Evolutionary conservation across 1,140 invertebrate genomes (phyloP).

Genomic region (Dendrolimus kikuchii): DNA sequence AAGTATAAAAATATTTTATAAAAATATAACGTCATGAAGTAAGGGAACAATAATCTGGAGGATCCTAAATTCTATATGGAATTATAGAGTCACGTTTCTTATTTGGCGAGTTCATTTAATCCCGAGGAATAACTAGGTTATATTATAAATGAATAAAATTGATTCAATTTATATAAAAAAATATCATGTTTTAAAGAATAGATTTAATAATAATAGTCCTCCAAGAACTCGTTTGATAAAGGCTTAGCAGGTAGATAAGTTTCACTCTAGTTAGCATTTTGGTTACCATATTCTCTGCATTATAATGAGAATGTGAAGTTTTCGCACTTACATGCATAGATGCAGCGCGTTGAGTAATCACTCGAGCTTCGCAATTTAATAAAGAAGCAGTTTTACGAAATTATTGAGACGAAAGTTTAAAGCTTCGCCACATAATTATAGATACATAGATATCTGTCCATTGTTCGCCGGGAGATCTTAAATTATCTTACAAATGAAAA

Average conservation of each 20-base stretch:
- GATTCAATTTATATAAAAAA: neutral
- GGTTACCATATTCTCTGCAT: constrained; percentile 27
- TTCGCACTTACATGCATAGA: constrained; percentile 27
- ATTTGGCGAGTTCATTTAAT: too few relatives aligned
- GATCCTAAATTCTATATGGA: too few relatives aligned
- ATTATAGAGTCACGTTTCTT: too few relatives aligned
- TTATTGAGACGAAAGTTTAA: too few relatives aligned
- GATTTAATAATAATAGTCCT: constrained; percentile 18
- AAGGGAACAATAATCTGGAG: too few relatives aligned
- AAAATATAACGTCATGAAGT: too few relatives aligned
- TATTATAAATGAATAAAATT: too few relatives aligned
- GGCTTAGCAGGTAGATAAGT: constrained; percentile 24
- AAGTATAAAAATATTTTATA: too few relatives aligned
- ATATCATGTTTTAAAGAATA: constrained; percentile 4
- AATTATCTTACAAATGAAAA: too few relatives aligned
- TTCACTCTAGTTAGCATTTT: constrained; percentile 31
- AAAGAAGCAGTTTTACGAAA: too few relatives aligned
- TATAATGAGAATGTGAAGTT: constrained; percentile 40
- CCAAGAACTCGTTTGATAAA: constrained; percentile 21
- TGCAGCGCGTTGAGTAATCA: constrained; percentile 31
- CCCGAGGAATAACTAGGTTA: too few relatives aligned
- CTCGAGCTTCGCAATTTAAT: constrained; percentile 3
- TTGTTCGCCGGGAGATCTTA: too few relatives aligned
- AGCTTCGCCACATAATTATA: neutral
- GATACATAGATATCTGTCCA: neutral